phyloP scores from a whole-genome alignment of 2,888 invertebrate species.

The Hirtodrosophila alboralis region DNA sequence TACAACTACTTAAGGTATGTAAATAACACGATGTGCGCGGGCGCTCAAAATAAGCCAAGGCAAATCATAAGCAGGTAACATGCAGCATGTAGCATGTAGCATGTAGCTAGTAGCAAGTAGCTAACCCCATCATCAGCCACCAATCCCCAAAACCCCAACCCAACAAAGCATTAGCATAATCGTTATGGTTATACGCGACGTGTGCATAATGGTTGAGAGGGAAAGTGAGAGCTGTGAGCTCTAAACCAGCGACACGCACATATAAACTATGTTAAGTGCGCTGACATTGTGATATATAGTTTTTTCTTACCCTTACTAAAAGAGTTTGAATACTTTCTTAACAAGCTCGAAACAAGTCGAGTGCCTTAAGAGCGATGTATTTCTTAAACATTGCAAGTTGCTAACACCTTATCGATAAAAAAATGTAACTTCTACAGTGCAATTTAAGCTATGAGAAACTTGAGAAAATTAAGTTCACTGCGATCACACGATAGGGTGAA shows the following conservation, averaged over 20 bases:
- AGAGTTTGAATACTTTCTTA: conserved; percentile 10
- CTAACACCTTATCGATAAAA: no score
- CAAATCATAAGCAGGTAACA: conserved; percentile 62
- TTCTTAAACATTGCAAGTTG: no score
- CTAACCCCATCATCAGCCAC: conserved; percentile 36
- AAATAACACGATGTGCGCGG: conserved; percentile 63
- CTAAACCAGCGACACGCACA: conserved; percentile 49
- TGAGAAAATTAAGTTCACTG: no score
- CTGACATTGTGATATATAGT: conserved; percentile 74
- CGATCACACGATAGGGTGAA: no score
- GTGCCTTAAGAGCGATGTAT: conserved; percentile 3
- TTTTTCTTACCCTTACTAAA: conserved; percentile 30
- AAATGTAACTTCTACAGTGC: no score
- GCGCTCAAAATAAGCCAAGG: conserved; percentile 75
- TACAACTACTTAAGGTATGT: conserved; percentile 79
- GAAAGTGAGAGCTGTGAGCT: conserved; percentile 24
- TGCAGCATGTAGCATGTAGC: conserved; percentile 25
- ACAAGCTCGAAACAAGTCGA: conserved; percentile 5
- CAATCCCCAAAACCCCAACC: conserved; percentile 8
- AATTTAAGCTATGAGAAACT: no score
- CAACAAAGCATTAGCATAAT: conserved; percentile 73
- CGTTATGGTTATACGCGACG: conserved; percentile 79
- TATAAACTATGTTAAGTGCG: conserved; percentile 76
- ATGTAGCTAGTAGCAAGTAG: conserved; percentile 21
- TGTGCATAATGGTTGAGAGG: conserved; percentile 67